These are phyloP conservation scores for Tineola bisselliella DNA, from an alignment of 2,888 invertebrate species.

Conservation along the genomic window DNA sequence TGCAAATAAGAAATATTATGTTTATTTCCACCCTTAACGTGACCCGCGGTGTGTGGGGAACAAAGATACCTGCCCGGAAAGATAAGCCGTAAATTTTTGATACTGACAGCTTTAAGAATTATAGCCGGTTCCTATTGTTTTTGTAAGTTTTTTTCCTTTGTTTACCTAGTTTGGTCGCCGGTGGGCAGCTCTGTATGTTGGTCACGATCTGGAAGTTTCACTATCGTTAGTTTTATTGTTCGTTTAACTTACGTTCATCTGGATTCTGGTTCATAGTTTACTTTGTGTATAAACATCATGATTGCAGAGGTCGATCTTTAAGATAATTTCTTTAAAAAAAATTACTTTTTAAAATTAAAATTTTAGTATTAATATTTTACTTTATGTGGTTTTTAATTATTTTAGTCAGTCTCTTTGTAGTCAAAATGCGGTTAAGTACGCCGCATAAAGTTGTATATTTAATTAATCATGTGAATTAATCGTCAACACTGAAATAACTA, in stretches of 20 bases:
- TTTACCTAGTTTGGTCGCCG: neutral
- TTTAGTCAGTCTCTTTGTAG: too few relatives aligned
- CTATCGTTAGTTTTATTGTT: conserved; percentile 15
- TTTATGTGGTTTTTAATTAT: too few relatives aligned
- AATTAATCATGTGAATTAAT: too few relatives aligned
- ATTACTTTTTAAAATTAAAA: too few relatives aligned
- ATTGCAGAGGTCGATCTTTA: neutral
- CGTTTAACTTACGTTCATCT: conserved; percentile 12
- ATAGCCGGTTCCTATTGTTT: conserved; percentile 11
- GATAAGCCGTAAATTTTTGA: conserved; percentile 15
- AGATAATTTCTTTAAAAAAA: neutral
- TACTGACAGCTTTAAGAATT: conserved; percentile 13
- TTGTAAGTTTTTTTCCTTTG: conserved; percentile 9
- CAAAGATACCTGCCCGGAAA: conserved; percentile 11
- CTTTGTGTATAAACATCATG: neutral
- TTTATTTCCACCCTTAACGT: neutral
- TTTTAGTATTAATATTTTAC: too few relatives aligned
- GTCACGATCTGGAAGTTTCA: conserved; percentile 15
- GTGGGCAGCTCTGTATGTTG: conserved; percentile 5
- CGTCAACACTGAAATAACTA: too few relatives aligned
- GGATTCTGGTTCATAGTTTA: neutral
- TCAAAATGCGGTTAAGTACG: too few relatives aligned
- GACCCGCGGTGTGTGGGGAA: conserved; percentile 4
- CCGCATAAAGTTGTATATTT: too few relatives aligned
- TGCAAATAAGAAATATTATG: conserved; percentile 7